phyloP scores from a whole-genome alignment of 2,797 vertebrate genomes.

The Sorex maritimensis region DNA sequence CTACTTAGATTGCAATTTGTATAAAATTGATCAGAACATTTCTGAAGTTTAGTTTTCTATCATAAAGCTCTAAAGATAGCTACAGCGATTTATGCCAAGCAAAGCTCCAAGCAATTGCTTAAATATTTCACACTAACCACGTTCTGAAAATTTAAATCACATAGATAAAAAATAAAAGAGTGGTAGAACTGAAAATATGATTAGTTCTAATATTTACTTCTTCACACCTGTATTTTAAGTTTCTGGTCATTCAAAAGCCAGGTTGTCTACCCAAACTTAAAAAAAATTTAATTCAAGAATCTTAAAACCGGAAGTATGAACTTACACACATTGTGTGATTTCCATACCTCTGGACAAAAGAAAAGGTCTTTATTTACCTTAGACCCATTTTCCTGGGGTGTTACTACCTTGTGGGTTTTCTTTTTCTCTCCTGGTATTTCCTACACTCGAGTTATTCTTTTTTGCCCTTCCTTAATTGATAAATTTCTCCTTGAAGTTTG shows the following conservation, averaged over 20 bases:
- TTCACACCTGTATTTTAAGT: background rate
- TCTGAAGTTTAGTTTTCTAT: background rate
- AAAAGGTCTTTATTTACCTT: slow-evolving; percentile 72
- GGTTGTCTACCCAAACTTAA: background rate
- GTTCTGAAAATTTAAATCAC: background rate
- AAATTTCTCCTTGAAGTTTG: background rate
- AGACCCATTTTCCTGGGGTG: slow-evolving; percentile 59
- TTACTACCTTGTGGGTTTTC: slow-evolving; percentile 13
- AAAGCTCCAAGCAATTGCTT: background rate
- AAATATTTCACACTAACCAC: background rate
- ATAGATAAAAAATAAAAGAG: background rate
- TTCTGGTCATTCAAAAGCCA: background rate
- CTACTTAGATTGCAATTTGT: background rate
- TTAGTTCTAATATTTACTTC: background rate
- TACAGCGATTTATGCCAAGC: too few relatives aligned
- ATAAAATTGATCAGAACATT: background rate
- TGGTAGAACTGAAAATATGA: background rate
- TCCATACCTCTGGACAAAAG: slow-evolving; percentile 19
- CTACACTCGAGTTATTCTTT: background rate
- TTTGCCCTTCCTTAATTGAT: background rate
- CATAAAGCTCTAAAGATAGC: background rate
- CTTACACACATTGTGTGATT: slow-evolving; percentile 70
- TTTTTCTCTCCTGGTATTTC: background rate
- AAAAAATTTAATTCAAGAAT: slow-evolving; percentile 35
- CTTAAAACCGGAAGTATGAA: slow-evolving; percentile 65